Evolutionary conservation across 2,888 invertebrate genomes (phyloP).

Genomic region (Ptychoptera albimana): DNA sequence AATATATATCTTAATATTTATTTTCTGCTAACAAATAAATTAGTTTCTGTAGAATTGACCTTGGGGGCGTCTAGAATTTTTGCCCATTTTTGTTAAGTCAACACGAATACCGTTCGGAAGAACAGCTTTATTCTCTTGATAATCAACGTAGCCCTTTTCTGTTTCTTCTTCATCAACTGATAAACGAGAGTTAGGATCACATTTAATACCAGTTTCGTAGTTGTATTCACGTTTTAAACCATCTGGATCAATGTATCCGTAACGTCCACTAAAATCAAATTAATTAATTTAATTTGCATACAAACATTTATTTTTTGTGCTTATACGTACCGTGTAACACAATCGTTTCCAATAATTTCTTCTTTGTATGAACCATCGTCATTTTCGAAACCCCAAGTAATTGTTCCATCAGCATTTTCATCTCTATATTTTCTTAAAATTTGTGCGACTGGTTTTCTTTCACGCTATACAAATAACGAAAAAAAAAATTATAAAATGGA

Average conservation of each 20-base stretch:
- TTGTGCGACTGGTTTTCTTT: constrained; percentile 55
- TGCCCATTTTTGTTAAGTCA: constrained; percentile 52
- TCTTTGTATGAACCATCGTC: constrained; percentile 79
- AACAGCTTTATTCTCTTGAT: constrained; percentile 55
- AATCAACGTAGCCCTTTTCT: constrained; percentile 48
- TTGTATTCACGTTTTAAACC: constrained; percentile 65
- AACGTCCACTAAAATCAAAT: constrained; percentile 43
- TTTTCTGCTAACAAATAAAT: not conserved
- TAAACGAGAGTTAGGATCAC: constrained; percentile 32
- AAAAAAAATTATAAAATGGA: constrained; percentile 19
- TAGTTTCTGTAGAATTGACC: constrained; percentile 15
- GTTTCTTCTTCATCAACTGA: constrained; percentile 36
- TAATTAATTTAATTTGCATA: not conserved
- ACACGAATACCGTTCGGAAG: constrained; percentile 56
- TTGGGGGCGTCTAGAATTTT: constrained; percentile 45
- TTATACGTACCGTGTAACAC: constrained; percentile 38
- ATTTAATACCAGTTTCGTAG: constrained; percentile 65
- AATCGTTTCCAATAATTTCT: constrained; percentile 64
- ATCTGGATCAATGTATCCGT: constrained; percentile 73
- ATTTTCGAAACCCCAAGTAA: constrained; percentile 79
- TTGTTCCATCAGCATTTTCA: constrained; percentile 57
- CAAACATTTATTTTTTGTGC: not conserved
- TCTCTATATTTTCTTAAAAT: constrained; percentile 55
- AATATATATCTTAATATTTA: too few relatives aligned
- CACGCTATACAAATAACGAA: constrained; percentile 20